phyloP scores from a whole-genome alignment of 2,888 invertebrate genomes.

The Creontiades dilutus region DNA sequence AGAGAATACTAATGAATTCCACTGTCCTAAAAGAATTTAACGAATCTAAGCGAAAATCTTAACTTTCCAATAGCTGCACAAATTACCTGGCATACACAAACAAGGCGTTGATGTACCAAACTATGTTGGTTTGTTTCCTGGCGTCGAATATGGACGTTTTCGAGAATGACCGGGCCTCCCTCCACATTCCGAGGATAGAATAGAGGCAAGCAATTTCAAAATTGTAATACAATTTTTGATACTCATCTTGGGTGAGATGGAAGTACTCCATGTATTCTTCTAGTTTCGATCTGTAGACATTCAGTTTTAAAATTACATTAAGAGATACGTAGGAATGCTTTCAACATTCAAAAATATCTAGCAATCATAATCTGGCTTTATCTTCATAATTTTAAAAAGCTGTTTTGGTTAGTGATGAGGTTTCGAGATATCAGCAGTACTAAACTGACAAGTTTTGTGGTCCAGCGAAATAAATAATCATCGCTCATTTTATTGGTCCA shows the following conservation, averaged over 20 bases:
- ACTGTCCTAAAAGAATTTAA: no score
- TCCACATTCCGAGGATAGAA: slow-evolving; percentile 58
- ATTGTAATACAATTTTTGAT: slow-evolving; percentile 68
- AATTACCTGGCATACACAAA: slow-evolving; percentile 62
- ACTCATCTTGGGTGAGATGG: slow-evolving; percentile 55
- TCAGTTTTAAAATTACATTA: neutral
- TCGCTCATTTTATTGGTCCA: no score
- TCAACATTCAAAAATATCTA: no score
- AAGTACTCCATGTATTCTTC: slow-evolving; percentile 57
- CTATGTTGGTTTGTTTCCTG: slow-evolving; percentile 57
- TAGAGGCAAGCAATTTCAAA: slow-evolving; percentile 67
- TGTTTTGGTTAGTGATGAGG: no score
- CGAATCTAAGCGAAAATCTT: neutral
- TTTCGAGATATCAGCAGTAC: no score
- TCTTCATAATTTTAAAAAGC: no score
- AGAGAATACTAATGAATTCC: no score
- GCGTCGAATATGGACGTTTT: slow-evolving; percentile 61
- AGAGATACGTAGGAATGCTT: no score
- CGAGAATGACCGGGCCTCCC: slow-evolving; percentile 59
- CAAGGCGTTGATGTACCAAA: slow-evolving; percentile 69
- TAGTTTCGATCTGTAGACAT: slow-evolving; percentile 50
- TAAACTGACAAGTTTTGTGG: no score
- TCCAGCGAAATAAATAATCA: no score
- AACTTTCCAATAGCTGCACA: neutral
- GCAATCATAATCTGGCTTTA: no score